Evolutionary conservation across 2,797 vertebrate genomes (phyloP).

Genomic region (Neopelma chrysocephalum): DNA sequence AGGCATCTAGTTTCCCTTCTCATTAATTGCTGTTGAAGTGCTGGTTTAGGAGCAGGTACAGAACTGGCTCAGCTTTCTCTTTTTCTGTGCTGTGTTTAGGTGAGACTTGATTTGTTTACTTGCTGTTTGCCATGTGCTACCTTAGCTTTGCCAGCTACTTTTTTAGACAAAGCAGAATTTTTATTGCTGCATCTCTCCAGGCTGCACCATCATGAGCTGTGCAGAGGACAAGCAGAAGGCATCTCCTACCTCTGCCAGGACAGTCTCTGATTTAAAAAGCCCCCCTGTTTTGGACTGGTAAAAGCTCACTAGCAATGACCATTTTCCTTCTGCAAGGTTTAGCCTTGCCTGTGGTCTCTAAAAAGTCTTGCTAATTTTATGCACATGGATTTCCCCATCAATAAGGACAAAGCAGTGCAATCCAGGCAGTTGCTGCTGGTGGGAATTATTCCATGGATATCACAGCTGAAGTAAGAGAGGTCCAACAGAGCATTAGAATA

Average conservation of each 20-base stretch:
- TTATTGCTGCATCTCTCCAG: conserved; percentile 18
- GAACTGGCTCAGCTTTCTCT: neutral
- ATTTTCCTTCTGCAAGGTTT: neutral
- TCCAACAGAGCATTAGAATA: neutral
- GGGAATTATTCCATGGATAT: neutral
- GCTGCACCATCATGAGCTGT: neutral
- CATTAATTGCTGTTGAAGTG: conserved; percentile 7
- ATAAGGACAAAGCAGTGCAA: neutral
- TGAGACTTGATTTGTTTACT: conserved; percentile 10
- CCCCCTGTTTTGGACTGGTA: neutral
- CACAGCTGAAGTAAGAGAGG: neutral
- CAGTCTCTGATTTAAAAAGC: neutral
- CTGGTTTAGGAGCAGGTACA: neutral
- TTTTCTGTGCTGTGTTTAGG: neutral
- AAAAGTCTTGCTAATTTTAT: neutral
- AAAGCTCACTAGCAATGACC: neutral
- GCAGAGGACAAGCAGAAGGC: neutral
- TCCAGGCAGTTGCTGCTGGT: neutral
- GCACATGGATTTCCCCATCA: neutral
- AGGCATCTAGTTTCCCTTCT: neutral
- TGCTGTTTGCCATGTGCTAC: conserved; percentile 22
- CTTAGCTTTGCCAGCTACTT: conserved; percentile 21
- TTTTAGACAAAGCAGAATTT: conserved; percentile 2
- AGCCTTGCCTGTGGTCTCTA: neutral
- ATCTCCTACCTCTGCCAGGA: neutral